Evolutionary conservation across 2,888 invertebrate genomes (phyloP).

Genomic region (Panopea generosa): DNA sequence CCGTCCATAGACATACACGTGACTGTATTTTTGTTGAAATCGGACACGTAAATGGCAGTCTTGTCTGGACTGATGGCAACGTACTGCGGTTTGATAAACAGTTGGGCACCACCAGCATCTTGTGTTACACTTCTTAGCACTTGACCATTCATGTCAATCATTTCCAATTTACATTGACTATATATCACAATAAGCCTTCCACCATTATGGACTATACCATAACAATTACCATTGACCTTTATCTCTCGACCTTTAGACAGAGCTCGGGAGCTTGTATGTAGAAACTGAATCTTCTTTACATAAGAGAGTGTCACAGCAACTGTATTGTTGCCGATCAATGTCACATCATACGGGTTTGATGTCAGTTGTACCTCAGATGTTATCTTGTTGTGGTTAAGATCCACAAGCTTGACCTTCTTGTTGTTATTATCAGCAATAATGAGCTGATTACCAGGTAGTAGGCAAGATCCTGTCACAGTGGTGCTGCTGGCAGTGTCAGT

Average conservation of each 20-base stretch:
- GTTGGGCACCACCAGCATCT: neutral
- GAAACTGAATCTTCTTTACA: neutral
- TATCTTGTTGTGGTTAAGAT: neutral
- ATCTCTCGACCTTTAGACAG: neutral
- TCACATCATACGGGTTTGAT: neutral
- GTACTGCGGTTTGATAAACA: neutral
- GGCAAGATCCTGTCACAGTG: neutral
- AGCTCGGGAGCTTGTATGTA: neutral
- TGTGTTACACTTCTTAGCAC: neutral
- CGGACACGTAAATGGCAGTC: neutral
- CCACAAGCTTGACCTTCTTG: neutral
- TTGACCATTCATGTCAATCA: no score
- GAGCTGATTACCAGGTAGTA: neutral
- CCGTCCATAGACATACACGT: neutral
- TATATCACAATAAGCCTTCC: neutral
- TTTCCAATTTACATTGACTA: no score
- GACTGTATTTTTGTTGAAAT: neutral
- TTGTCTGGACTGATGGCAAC: neutral
- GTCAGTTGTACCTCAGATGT: no score
- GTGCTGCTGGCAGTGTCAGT: neutral
- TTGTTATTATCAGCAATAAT: slow-evolving; percentile 2
- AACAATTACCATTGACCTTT: neutral
- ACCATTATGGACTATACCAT: neutral
- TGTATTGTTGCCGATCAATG: neutral
- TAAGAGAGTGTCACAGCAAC: slow-evolving; percentile 1